Evolutionary conservation across 2,888 invertebrate species (phyloP).

Genomic region (Clitarchus hookeri): DNA sequence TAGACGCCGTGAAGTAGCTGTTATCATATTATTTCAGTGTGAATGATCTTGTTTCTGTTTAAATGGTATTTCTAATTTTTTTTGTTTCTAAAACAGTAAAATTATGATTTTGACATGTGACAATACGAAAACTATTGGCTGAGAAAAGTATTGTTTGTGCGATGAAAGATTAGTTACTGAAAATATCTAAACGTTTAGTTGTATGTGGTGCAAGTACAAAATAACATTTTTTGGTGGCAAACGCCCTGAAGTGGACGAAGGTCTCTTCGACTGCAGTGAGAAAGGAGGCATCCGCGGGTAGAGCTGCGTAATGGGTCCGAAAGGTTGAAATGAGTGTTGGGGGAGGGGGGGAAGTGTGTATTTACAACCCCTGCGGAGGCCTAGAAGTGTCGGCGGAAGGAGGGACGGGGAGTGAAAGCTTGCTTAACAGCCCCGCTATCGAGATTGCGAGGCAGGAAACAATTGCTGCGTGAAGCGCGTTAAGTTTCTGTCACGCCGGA

Average conservation of each 20-base stretch:
- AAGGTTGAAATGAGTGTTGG: background rate
- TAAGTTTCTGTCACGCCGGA: background rate
- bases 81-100: no score
- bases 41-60: no score
- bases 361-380: background rate
- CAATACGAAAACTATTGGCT: no score
- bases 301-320: background rate
- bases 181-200: no score
- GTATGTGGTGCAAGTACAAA: no score
- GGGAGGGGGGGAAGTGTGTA: background rate
- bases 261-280: background rate
- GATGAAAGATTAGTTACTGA: no score
- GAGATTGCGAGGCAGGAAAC: conserved; percentile 1
- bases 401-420: background rate
- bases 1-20: no score
- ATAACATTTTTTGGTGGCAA: no score
- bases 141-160: no score
- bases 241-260: background rate
- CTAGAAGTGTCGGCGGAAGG: background rate
- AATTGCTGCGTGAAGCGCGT: background rate
- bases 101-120: no score
- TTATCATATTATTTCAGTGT: no score
- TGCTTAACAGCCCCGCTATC: background rate
- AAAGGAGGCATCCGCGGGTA: background rate
- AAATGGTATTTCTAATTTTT: no score